Base-by-base conservation (phyloP, 1,140 invertebrate genomes). In the Drosophila murphyi region DNA sequence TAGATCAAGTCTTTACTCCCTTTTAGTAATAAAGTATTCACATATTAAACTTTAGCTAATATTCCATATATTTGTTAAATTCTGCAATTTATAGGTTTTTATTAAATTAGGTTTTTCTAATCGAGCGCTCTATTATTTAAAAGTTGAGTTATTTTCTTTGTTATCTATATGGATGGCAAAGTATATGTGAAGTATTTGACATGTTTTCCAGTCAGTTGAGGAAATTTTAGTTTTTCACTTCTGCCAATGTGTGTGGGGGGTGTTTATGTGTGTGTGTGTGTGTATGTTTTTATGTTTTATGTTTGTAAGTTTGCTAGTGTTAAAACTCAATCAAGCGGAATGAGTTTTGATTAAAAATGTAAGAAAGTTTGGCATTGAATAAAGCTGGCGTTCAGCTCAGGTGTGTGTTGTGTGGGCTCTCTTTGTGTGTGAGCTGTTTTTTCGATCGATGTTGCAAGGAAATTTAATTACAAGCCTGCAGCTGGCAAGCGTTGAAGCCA, bases 321-420 rank as follows among this genome's bases (percentile, higher is more conserved):
- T 68, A 64, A 80, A 82, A 83, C 83, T 88, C 83, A 87, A 88
- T 87, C 83, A 83, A 80, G 83, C 50, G 80, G 68, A 87, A 87
- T 83, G 83, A 87, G 85, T 88, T 87, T 87, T 87, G 83, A 87
- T 87, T 87, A 87, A 88, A 88, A 88, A 83, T 88, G 88, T 83
- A 88, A 88, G 80, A 76, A 68, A 79, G 83, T 86, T 87, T 87
- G 72, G 57, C 60, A 63, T 70, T 65, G 70, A 76, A 62, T 64
- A 69, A 73, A 79, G 55, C 41, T 70, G 43, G 37, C 65, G 34
- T 43, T 43, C 34, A 67, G 70, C 47, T 64, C 45, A 50, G 20
- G 5, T 29, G 39, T 54, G n/a, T 12, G 12, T 43, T 20, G 20
- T 20, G 20, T 20, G 20, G 1, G 20, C 20, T 20, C 20, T 20